A percentile compares a stretch with the other conserved stretches of the same genome.
phyloP scores from a whole-genome alignment of 2,797 vertebrate genomes.

The Zalophus californianus region DNA sequence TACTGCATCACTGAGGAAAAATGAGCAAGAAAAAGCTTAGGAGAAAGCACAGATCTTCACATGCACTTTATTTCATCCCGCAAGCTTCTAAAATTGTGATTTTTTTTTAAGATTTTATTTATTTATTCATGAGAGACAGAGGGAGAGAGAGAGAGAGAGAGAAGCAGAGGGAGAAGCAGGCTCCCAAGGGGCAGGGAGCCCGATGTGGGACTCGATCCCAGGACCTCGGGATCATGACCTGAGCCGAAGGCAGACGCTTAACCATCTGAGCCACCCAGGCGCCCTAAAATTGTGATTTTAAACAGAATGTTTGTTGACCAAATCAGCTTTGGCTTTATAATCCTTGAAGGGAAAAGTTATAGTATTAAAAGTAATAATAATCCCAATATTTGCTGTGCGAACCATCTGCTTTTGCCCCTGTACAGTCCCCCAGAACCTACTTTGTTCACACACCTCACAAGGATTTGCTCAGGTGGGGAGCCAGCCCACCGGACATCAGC shows the following conservation, averaged over 20 bases:
- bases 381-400: not conserved
- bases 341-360: not conserved
- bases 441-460: not conserved
- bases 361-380: not conserved
- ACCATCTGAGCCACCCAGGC: too few species aligned
- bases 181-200: too few species aligned
- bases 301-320: not conserved
- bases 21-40: not conserved
- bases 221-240: too few species aligned
- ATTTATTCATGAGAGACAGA: too few species aligned
- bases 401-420: not conserved
- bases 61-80: not conserved
- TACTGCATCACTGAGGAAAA: fast-evolving
- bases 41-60: not conserved
- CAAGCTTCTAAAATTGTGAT: not conserved
- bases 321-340: not conserved
- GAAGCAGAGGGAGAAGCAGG: too few species aligned
- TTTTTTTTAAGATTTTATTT: too few species aligned
- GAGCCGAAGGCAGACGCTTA: too few species aligned
- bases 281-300: not conserved
- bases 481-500: fast-evolving
- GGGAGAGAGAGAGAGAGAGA: too few species aligned
- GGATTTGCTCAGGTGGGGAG: not conserved
- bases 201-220: too few species aligned
- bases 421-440: not conserved